Base-by-base conservation (phyloP, 2,888 invertebrate genomes). In the Carabus problematicus region DNA sequence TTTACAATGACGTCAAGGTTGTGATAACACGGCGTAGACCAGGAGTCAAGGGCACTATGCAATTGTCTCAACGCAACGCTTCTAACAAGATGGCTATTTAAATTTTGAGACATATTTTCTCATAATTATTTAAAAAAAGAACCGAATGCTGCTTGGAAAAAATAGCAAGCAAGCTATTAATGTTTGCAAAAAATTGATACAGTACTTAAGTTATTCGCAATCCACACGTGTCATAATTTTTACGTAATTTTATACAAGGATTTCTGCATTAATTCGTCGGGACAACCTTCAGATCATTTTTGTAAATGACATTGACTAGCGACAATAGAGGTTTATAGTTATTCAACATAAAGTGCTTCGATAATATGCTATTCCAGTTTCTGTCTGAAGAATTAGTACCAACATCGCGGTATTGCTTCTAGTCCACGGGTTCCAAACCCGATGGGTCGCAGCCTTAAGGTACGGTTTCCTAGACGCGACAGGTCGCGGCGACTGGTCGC, bases 161-260 rank as follows among this genome's bases (percentile, higher is more conserved):
- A 29, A 29, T 29, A 3, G 29, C 3, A 29, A 29, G 29, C 3
- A 29, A 29, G 29, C 29, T 29, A 29, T 29, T 29, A 29, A 3
- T 29, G 6, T 19, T 12, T 12, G 56, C 55, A 64, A 54, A 56
- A 64, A 56, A 55, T 64, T 56, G 64, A 29, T 29, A 29, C 29
- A 6, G 3, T n/a, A n/a, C n/a, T n/a, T 29, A 29, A 29, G 6
- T 29, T 3, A 29, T 29, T 29, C 64, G 64, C 43, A 64, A 43
- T 64, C 56, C 56, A 55, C 56, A 55, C 64, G 56, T 64, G 64
- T 55, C 64, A 64, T 29, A 29, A 29, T 64, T 64, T 64, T 64
- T 64, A 55, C 64, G 56, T 64, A 64, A 64, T 64, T 54, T 29
- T 55, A 55, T 43, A 56, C 64, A 64, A 64, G 64, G 64, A 18